Evolutionary conservation across 2,888 invertebrate species (phyloP), one percentile per base, ranked within the genome.

Genomic region (Lithosia quadra): DNA sequence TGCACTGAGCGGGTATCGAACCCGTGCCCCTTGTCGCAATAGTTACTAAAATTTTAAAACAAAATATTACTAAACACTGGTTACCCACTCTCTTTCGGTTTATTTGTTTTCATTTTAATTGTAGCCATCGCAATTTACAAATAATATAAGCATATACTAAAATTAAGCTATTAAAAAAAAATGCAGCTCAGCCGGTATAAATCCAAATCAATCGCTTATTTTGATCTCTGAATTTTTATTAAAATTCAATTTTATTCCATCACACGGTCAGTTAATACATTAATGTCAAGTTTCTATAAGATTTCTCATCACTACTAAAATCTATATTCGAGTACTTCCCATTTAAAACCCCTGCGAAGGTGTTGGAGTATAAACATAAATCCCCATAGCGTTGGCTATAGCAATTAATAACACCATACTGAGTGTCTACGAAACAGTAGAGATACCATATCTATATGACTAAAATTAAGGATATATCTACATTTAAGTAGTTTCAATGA

Each of bases 391-490:
- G 74, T 43, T 63, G 70, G 72, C 78, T 60, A 69, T 81, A 67
- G 80, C 82, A 83, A 84, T 84, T 82, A 85, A 87, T 87, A 87
- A 87, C 84, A 79, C 86, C 84, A 75, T 86, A 84, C 74, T 22
- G 74, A 82, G 78, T 70, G 63, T 73, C 61, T 67, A 39, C 63
- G 66, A 70, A 69, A 71, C 57, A 61, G 72, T 74, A 67, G 57
- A 24, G 69, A 22, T 8, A 61, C 78, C 73, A 75, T 65, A 39
- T 9, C 34, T 55, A 22, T 11, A 4, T 18, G 7, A 28, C 33
- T 53, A 36, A 57, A 63, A 62, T 62, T 53, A 34, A 53, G 59
- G 59, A 65, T 49, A 49, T 53, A 28, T n/a, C 8, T 15, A 9
- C 15, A n/a, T 49, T n/a, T 49, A 49, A n/a, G 49, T n/a, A n/a